These are phyloP conservation scores for Neolamprologus hecqui DNA, from an alignment of 2,113 vertebrate species.

Conservation along the genomic window DNA sequence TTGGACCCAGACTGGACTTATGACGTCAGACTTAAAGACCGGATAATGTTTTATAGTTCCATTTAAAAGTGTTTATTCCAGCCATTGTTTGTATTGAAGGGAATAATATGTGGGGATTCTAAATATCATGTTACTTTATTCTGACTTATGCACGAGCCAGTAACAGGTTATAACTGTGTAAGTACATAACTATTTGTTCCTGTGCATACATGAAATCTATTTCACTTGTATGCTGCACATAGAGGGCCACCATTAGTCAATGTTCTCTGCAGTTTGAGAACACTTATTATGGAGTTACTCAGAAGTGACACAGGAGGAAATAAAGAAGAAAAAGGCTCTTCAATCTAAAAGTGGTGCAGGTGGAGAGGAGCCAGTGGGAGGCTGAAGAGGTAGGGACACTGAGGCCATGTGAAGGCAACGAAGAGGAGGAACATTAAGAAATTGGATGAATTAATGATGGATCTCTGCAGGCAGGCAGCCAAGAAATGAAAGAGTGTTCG, in stretches of 20 bases:
- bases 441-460: slow-evolving; percentile 54
- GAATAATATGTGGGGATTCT: neutral
- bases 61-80: neutral
- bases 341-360: slow-evolving; percentile 16
- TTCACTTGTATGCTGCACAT: neutral
- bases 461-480: slow-evolving; percentile 28
- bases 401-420: slow-evolving; percentile 16
- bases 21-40: neutral
- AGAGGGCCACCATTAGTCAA: neutral
- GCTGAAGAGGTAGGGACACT: neutral
- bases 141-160: neutral
- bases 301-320: neutral
- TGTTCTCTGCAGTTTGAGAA: neutral
- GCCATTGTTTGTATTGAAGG: neutral
- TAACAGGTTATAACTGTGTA: neutral
- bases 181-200: neutral
- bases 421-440: slow-evolving; percentile 30
- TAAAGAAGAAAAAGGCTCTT: slow-evolving; percentile 6
- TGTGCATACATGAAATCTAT: neutral
- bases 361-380: slow-evolving; percentile 41
- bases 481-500: neutral
- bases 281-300: neutral
- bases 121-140: neutral
- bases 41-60: neutral
- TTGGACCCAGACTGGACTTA: neutral